Percentiles rank a stretch among this genome's conserved stretches.
Conservation (phyloP, 2,113 vertebrate genomes). For the Pontoporia blainvillei region DNA sequence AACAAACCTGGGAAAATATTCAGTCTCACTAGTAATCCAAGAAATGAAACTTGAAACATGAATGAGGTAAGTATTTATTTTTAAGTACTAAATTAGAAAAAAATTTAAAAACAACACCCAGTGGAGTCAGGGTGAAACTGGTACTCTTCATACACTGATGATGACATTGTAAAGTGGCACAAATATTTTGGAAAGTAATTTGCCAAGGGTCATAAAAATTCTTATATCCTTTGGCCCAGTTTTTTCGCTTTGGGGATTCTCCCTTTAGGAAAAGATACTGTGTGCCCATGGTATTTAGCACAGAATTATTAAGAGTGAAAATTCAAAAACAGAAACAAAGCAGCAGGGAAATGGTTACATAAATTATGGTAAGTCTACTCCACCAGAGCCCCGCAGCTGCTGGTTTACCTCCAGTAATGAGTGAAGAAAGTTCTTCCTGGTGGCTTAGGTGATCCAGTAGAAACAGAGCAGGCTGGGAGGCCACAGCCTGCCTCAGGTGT, state of each 20-base stretch:
- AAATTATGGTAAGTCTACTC: not conserved
- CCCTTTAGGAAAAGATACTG: not conserved
- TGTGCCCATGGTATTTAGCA: not conserved
- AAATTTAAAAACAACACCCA: not conserved
- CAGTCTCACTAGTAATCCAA: not conserved
- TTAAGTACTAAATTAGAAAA: not conserved
- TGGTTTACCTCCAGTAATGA: not conserved
- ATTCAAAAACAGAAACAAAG: not conserved
- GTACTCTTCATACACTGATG: not conserved
- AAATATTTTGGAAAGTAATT: not conserved
- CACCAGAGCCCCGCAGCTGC: rapidly evolving
- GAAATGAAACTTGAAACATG: not conserved
- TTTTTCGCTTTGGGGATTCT: not conserved
- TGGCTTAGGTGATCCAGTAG: not conserved
- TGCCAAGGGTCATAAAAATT: not conserved
- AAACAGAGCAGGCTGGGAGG: not conserved
- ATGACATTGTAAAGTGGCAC: not conserved
- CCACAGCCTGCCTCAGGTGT: not conserved
- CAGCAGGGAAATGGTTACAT: not conserved
- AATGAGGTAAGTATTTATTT: not conserved
- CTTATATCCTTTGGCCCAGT: not conserved
- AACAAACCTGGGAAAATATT: not conserved
- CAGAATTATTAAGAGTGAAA: not conserved
- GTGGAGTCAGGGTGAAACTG: not conserved
- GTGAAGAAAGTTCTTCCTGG: not conserved